Evolutionary conservation across 1,140 invertebrate species (phyloP).

Genomic region (Phthorimaea operculella): DNA sequence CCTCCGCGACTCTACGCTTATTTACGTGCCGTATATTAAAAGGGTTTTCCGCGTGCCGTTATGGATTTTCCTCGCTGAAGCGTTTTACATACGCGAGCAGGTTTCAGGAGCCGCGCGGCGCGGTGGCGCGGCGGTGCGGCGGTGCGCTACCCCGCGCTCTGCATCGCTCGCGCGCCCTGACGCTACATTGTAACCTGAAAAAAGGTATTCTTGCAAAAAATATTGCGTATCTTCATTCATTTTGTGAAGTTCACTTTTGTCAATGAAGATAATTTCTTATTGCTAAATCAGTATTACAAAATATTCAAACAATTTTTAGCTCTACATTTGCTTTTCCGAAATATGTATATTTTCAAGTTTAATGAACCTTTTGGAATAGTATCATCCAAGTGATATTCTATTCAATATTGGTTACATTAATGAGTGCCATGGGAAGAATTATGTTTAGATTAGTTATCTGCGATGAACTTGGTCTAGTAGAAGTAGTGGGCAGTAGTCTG

Average conservation of each 20-base stretch:
- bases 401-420: too few relatives aligned
- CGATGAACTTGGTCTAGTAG: too few relatives aligned
- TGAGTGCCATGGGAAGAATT: too few relatives aligned
- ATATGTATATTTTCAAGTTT: too few relatives aligned
- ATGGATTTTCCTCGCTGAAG: slow-evolving; percentile 55
- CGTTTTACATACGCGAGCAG: slow-evolving; percentile 49
- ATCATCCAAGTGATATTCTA: too few relatives aligned
- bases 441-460: too few relatives aligned
- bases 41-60: slow-evolving; percentile 63
- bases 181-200: not conserved
- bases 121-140: not conserved
- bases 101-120: slow-evolving; percentile 1
- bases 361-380: too few relatives aligned
- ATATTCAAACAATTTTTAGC: too few relatives aligned
- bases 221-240: not conserved
- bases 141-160: too few relatives aligned
- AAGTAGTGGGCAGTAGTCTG: not conserved
- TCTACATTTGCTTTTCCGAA: too few relatives aligned
- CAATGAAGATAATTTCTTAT: not conserved
- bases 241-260: not conserved
- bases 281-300: too few relatives aligned
- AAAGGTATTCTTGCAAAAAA: not conserved
- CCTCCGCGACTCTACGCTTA: slow-evolving; percentile 30
- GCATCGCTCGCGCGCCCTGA: too few relatives aligned
- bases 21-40: slow-evolving; percentile 66